A percentile compares a stretch with the other conserved stretches of the same genome.
Evolutionary conservation across 1,140 invertebrate genomes (phyloP).

Genomic region (Drosophila varians): DNA sequence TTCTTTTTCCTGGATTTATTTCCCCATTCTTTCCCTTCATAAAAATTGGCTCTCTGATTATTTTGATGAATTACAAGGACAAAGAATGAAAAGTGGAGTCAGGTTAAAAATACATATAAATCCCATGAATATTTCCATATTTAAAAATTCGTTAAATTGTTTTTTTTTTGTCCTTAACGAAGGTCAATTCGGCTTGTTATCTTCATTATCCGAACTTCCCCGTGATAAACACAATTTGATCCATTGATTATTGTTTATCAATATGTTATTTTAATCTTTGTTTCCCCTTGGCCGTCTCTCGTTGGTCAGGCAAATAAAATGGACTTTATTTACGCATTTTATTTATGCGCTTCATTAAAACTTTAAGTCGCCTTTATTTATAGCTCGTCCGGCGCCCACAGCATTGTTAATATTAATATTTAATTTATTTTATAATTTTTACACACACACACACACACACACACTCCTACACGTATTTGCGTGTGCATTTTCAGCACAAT

Average conservation of each 20-base stretch:
- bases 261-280: constrained; percentile 9
- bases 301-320: constrained; percentile 60
- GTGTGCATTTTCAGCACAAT: constrained; percentile 30
- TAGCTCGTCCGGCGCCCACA: constrained; percentile 16
- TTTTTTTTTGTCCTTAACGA: too few relatives aligned
- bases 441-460: background rate
- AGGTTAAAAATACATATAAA: too few relatives aligned
- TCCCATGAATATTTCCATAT: too few relatives aligned
- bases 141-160: too few relatives aligned
- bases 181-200: background rate
- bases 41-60: too few relatives aligned
- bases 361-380: constrained; percentile 76
- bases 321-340: constrained; percentile 73
- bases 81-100: too few relatives aligned
- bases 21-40: too few relatives aligned
- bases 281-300: constrained; percentile 2
- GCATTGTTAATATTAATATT: constrained; percentile 72
- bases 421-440: constrained; percentile 58
- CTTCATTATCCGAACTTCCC: background rate
- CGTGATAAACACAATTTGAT: background rate
- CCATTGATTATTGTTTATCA: constrained; percentile 9
- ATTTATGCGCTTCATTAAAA: constrained; percentile 81
- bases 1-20: too few relatives aligned
- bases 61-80: too few relatives aligned
- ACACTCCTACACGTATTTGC: background rate